A percentile compares a stretch with the other conserved stretches of the same genome.
Conservation (phyloP, 2,888 invertebrate species). For the Cyclophora punctaria region DNA sequence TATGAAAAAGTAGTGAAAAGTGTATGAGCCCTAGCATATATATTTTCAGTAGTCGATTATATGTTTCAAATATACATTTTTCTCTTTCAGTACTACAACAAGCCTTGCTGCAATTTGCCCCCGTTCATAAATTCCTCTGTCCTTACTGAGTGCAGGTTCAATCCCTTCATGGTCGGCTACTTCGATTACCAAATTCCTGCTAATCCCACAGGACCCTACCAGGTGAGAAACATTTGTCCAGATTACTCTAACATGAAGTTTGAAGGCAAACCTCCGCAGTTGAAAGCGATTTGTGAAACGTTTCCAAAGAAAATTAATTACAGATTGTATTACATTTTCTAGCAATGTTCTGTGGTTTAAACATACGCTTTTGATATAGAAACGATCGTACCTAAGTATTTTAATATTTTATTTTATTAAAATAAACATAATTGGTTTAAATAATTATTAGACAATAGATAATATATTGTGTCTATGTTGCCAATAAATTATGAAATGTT, state of each 20-base stretch:
- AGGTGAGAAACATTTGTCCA: too few relatives aligned
- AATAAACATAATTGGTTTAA: too few relatives aligned
- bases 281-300: neutral
- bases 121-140: conserved; percentile 32
- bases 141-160: conserved; percentile 44
- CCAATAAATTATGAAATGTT: too few relatives aligned
- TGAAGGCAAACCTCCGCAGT: too few relatives aligned
- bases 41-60: too few relatives aligned
- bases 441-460: too few relatives aligned
- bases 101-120: conserved; percentile 58
- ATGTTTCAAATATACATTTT: too few relatives aligned
- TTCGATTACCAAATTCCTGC: conserved; percentile 26
- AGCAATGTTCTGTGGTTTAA: neutral
- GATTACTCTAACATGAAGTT: too few relatives aligned
- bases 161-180: conserved; percentile 33
- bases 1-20: too few relatives aligned
- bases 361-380: neutral
- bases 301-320: conserved; percentile 13
- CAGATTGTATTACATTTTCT: conserved; percentile 1
- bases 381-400: neutral
- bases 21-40: too few relatives aligned
- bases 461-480: too few relatives aligned
- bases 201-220: neutral
- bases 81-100: conserved; percentile 47
- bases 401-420: neutral